Conservation (phyloP, 2,888 invertebrate genomes). For the Folsomia manolachei region DNA sequence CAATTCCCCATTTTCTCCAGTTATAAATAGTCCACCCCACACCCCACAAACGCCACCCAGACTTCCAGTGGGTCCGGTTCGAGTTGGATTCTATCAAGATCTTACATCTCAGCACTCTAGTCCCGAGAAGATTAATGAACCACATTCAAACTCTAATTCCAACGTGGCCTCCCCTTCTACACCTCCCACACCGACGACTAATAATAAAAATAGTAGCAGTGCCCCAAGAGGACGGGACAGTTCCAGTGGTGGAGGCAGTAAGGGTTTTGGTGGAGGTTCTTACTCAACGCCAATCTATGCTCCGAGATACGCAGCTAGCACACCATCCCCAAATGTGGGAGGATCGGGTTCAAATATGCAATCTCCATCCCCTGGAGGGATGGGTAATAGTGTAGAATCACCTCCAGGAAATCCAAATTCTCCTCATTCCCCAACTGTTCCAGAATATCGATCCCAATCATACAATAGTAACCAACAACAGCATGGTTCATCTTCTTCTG, state of each 20-base stretch:
- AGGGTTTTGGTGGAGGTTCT: slow-evolving; percentile 20
- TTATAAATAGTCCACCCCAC: slow-evolving; percentile 60
- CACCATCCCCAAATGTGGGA: slow-evolving; percentile 38
- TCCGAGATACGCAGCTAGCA: slow-evolving; percentile 38
- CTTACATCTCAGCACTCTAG: slow-evolving; percentile 55
- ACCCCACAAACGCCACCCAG: slow-evolving; percentile 59
- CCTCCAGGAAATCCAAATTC: slow-evolving; percentile 33
- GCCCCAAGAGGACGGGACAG: slow-evolving; percentile 52
- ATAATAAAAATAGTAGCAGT: slow-evolving; percentile 56
- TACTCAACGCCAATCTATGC: slow-evolving; percentile 26
- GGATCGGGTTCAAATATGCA: slow-evolving; percentile 28
- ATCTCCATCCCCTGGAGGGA: slow-evolving; percentile 33
- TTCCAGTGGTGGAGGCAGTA: neutral
- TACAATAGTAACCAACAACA: neutral
- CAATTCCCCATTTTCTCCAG: slow-evolving; percentile 49
- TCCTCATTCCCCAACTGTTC: slow-evolving; percentile 33
- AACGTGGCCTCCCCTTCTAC: slow-evolving; percentile 42
- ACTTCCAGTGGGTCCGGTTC: slow-evolving; percentile 72
- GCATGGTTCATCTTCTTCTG: slow-evolving; percentile 16
- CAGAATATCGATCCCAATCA: slow-evolving; percentile 29
- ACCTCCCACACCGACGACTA: slow-evolving; percentile 41
- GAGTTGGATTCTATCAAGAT: slow-evolving; percentile 86
- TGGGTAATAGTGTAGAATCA: slow-evolving; percentile 31
- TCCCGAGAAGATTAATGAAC: slow-evolving; percentile 50
- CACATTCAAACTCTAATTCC: slow-evolving; percentile 33